phyloP scores from a whole-genome alignment of 2,888 invertebrate species.

The Spialia ferax region DNA sequence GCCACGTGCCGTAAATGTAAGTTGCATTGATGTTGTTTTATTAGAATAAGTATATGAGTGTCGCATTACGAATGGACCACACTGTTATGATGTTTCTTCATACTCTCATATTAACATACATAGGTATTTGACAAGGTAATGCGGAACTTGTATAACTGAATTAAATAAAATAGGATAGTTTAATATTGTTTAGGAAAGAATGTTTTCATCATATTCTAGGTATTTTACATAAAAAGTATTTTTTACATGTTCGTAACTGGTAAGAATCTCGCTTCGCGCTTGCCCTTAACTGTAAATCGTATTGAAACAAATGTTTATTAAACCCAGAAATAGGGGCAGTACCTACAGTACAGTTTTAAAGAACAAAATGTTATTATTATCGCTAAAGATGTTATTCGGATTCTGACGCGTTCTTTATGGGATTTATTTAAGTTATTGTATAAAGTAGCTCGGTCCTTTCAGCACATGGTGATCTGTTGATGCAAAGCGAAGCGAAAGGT shows the following conservation, averaged over 20 bases:
- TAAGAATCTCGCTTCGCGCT: not conserved
- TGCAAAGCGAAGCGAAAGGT: not conserved
- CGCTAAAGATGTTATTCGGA: not conserved
- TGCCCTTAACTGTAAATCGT: not conserved
- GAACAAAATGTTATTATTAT: not conserved
- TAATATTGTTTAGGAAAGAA: not conserved
- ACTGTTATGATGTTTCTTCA: slow-evolving; percentile 13
- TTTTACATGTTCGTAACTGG: not conserved
- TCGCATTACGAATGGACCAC: slow-evolving; percentile 28
- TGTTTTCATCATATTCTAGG: not conserved
- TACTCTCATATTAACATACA: slow-evolving; percentile 4
- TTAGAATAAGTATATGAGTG: slow-evolving; percentile 31
- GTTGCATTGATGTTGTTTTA: slow-evolving; percentile 24
- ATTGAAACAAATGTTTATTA: not conserved
- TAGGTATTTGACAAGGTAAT: not conserved
- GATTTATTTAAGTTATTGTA: not conserved
- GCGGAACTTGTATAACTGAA: slow-evolving; percentile 16
- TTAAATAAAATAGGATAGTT: slow-evolving; percentile 3
- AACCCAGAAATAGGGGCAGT: not conserved
- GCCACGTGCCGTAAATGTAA: slow-evolving; percentile 11
- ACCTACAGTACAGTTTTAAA: not conserved
- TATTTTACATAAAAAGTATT: slow-evolving; percentile 1
- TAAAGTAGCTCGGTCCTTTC: not conserved
- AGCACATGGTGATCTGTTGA: not conserved
- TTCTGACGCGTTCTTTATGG: not conserved